Percentiles rank a stretch among this genome's conserved stretches.
These are phyloP conservation scores for Metridium senile DNA, from an alignment of 92 coral and sea anemone genomes.

Conservation along the genomic window DNA sequence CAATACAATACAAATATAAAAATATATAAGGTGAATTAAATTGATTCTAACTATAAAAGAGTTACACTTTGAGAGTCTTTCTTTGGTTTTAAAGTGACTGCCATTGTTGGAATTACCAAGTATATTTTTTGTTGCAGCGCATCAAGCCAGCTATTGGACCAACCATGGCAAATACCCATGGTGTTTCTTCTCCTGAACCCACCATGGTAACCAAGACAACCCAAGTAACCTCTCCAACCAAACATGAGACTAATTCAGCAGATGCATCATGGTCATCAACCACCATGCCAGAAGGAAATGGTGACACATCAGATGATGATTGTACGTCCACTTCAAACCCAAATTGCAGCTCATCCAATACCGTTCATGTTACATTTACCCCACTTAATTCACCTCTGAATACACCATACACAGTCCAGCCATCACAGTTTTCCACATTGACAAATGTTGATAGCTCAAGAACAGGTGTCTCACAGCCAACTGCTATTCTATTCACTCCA, in stretches of 20 bases:
- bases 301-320: conserved; percentile 20
- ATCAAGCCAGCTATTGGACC: conserved; percentile 33
- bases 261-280: conserved; percentile 30
- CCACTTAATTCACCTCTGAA: conserved; percentile 58
- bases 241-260: conserved; percentile 5
- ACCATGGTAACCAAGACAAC: background rate
- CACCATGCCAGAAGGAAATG: conserved; percentile 16
- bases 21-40: no score
- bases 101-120: no score
- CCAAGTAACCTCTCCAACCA: background rate
- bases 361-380: conserved; percentile 42
- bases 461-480: conserved; percentile 6
- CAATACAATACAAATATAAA: no score
- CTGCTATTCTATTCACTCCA: conserved; percentile 9
- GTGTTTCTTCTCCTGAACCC: background rate
- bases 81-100: no score
- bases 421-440: conserved; percentile 18
- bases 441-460: background rate
- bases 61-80: no score
- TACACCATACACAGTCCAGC: conserved; percentile 45
- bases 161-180: conserved; percentile 29
- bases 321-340: conserved; percentile 18
- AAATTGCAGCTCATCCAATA: conserved; percentile 21
- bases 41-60: no score
- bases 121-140: no score